phyloP scores from a whole-genome alignment of 2,113 vertebrate species.

The Emberiza fucata region DNA sequence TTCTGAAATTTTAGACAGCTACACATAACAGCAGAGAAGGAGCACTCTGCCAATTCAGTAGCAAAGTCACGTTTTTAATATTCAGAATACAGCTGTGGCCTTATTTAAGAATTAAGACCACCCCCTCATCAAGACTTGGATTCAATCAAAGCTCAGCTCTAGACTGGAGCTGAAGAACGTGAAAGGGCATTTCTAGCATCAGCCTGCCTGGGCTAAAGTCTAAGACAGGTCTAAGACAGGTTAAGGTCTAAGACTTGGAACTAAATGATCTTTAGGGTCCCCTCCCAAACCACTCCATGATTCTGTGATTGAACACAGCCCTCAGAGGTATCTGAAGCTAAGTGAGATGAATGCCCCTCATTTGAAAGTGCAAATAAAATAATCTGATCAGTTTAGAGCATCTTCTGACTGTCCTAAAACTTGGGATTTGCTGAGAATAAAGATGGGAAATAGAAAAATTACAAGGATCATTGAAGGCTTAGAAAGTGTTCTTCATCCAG shows the following conservation, averaged over 20 bases:
- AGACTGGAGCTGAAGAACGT: not conserved
- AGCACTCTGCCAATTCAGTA: not conserved
- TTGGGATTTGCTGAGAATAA: not conserved
- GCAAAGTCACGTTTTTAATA: not conserved
- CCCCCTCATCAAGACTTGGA: not conserved
- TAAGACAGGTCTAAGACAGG: not conserved
- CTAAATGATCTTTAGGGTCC: not conserved
- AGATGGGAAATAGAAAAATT: not conserved
- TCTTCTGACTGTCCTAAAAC: not conserved
- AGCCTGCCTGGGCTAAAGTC: not conserved
- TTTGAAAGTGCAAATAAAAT: not conserved
- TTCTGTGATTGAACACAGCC: not conserved
- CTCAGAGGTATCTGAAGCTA: not conserved
- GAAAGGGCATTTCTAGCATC: not conserved
- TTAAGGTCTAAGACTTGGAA: not conserved
- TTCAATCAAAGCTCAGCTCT: not conserved
- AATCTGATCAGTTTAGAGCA: not conserved
- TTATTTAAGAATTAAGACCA: not conserved
- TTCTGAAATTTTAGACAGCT: not conserved
- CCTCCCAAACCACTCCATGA: not conserved
- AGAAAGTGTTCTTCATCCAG: not conserved
- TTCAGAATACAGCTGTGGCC: not conserved
- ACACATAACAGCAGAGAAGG: not conserved
- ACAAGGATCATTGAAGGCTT: not conserved
- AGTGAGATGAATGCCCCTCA: not conserved